Evolutionary conservation across 2,797 vertebrate species (phyloP), one percentile per base, ranked within the genome.

Genomic region (Phataginus tricuspis): DNA sequence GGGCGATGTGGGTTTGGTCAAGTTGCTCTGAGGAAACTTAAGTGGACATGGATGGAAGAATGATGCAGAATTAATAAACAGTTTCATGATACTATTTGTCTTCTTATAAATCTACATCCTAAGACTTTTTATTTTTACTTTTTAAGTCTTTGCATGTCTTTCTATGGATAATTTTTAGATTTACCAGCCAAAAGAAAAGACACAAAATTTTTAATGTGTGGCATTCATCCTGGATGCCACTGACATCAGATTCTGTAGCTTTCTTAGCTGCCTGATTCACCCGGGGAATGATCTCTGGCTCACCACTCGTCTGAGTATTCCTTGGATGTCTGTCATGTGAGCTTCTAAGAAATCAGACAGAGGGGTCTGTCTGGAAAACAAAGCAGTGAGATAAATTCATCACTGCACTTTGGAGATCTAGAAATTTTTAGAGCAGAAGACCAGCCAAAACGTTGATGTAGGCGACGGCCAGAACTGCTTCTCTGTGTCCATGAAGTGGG

Each of bases 281-380:
- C 39, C 39, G 18, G 64, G 39, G 64, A 89, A 12, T 34, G 51
- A 4, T 91, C 37, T 49, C 29, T 42, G 53, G 55, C 49, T 69
- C 93, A 80, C 94, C 79, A 91, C 55, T 53, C 74, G 15, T 74
- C 57, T 91, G 4, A 16, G 4, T 75, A 80, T 96, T 97, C 95
- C 51, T 37, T 86, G 71, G 66, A 71, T 95, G 59, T 37, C n/a
- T 94, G 15, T 93, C 93, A 92, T 86, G 39, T 61, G 61, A 86
- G 53, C 9, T 64, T 0, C 37, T 66, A 86, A 93, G n/a, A 61
- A 79, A 94, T 93, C 31, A 91, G 66, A 68, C 29, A 63, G 23
- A 88, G 13, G 13, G 29, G 6, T 82, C 39, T 45, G 27, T 63
- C 42, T 95, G n/a, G 10, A 66, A 94, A 94, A 80, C 31, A 95